Percentiles rank a stretch among this genome's conserved stretches.
Evolutionary conservation across 2,888 invertebrate genomes (phyloP).

Genomic region (Ectemnius continuus): DNA sequence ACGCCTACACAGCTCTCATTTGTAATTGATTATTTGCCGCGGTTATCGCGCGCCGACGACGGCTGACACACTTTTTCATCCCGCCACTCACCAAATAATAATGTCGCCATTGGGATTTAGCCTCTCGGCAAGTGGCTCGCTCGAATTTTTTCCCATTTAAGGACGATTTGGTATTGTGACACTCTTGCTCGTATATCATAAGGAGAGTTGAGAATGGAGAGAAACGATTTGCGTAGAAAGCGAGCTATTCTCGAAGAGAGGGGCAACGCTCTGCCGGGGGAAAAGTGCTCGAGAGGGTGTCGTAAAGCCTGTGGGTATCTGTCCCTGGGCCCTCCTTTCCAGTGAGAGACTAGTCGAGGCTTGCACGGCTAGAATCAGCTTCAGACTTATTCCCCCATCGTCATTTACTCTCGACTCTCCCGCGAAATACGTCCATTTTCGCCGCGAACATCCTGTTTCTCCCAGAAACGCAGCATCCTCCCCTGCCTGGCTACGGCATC

Average conservation of each 20-base stretch:
- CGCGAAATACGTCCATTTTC: not conserved
- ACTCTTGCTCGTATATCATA: not conserved
- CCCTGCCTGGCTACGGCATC: too few species aligned
- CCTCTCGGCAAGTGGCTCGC: not conserved
- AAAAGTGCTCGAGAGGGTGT: conserved; percentile 34
- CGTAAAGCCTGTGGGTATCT: conserved; percentile 24
- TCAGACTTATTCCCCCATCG: conserved; percentile 19
- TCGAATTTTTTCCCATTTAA: not conserved
- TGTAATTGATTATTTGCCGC: too few species aligned
- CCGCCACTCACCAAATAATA: too few species aligned
- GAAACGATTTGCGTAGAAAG: conserved; percentile 30
- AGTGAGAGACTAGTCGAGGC: not conserved
- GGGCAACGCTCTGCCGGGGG: conserved; percentile 14
- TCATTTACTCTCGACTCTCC: conserved; percentile 28
- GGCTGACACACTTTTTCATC: too few species aligned
- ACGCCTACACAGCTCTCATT: too few species aligned
- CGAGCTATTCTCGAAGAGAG: not conserved
- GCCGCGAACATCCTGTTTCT: too few species aligned
- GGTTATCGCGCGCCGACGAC: too few species aligned
- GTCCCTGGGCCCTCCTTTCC: not conserved
- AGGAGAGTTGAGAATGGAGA: not conserved
- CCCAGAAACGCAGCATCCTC: too few species aligned
- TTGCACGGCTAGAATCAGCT: not conserved
- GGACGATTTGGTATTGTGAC: not conserved
- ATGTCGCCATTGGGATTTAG: too few species aligned